A percentile compares a stretch with the other conserved stretches of the same genome.
phyloP scores from a whole-genome alignment of 2,888 invertebrate species.

The Vandiemenella viatica region DNA sequence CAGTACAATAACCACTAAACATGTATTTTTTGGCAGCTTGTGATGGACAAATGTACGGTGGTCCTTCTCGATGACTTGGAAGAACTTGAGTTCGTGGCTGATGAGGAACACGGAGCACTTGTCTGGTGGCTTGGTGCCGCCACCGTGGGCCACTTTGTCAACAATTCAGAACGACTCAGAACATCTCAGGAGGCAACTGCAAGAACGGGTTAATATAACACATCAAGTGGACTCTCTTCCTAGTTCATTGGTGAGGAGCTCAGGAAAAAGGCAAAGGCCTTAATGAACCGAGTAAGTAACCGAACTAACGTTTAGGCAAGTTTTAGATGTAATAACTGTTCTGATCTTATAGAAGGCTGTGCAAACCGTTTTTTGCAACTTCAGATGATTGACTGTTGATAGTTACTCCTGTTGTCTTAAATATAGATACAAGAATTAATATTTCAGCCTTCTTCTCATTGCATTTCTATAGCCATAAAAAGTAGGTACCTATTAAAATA shows the following conservation, averaged over 20 bases:
- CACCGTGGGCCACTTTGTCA: constrained; percentile 57
- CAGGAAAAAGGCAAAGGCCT: constrained; percentile 23
- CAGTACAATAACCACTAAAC: too few species aligned
- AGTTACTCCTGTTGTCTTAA: too few species aligned
- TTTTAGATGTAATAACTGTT: too few species aligned
- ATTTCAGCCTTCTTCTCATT: too few species aligned
- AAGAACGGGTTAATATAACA: constrained; percentile 18
- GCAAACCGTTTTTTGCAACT: too few species aligned
- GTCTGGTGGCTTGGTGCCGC: constrained; percentile 48
- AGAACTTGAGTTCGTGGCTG: constrained; percentile 34
- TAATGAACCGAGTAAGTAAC: constrained; percentile 25
- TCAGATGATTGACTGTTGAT: too few species aligned
- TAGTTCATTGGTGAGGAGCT: constrained; percentile 28
- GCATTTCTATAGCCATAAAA: too few species aligned
- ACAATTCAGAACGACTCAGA: constrained; percentile 38
- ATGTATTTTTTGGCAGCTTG: constrained; percentile 44
- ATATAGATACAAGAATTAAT: too few species aligned
- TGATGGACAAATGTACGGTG: constrained; percentile 66
- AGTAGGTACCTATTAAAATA: too few species aligned
- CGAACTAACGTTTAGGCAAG: too few species aligned
- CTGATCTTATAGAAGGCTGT: too few species aligned
- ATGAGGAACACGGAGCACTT: constrained; percentile 19
- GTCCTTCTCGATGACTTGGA: constrained; percentile 57
- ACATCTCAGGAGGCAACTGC: constrained; percentile 24
- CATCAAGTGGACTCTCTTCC: constrained; percentile 23